These are phyloP conservation scores for Falcaria lacertinaria DNA, from an alignment of 2,888 invertebrate species.

Conservation along the genomic window DNA sequence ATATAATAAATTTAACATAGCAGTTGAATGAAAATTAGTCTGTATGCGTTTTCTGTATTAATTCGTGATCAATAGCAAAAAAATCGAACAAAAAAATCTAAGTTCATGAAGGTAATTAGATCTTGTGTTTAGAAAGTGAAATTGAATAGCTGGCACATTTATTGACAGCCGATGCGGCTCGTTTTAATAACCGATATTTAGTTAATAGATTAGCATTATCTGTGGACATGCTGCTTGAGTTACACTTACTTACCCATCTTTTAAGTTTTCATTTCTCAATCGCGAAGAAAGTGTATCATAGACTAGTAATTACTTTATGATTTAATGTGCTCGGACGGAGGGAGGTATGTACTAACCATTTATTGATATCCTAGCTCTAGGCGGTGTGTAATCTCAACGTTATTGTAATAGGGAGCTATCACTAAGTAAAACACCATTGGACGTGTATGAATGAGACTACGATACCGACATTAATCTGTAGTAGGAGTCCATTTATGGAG, in stretches of 20 bases:
- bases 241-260: slow-evolving; percentile 22
- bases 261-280: slow-evolving; percentile 59
- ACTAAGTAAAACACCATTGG: slow-evolving; percentile 32
- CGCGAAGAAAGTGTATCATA: slow-evolving; percentile 53
- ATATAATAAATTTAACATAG: too few species aligned
- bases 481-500: slow-evolving; percentile 23
- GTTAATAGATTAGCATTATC: slow-evolving; percentile 1
- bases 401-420: slow-evolving; percentile 64
- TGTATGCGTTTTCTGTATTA: too few species aligned
- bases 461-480: slow-evolving; percentile 29
- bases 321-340: slow-evolving; percentile 54
- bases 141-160: slow-evolving; percentile 20
- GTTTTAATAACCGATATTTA: neutral
- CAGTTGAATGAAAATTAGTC: too few species aligned
- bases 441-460: slow-evolving; percentile 42
- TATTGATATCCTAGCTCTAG: slow-evolving; percentile 60
- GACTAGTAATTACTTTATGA: slow-evolving; percentile 63
- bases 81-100: too few species aligned
- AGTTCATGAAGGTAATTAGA: slow-evolving; percentile 1
- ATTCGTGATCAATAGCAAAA: too few species aligned
- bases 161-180: slow-evolving; percentile 4
- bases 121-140: slow-evolving; percentile 26
- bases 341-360: slow-evolving; percentile 48
- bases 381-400: slow-evolving; percentile 55
- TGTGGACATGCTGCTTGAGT: neutral